These are phyloP conservation scores for Phoebastria nigripes DNA, from an alignment of 2,797 vertebrate genomes.

Conservation along the genomic window DNA sequence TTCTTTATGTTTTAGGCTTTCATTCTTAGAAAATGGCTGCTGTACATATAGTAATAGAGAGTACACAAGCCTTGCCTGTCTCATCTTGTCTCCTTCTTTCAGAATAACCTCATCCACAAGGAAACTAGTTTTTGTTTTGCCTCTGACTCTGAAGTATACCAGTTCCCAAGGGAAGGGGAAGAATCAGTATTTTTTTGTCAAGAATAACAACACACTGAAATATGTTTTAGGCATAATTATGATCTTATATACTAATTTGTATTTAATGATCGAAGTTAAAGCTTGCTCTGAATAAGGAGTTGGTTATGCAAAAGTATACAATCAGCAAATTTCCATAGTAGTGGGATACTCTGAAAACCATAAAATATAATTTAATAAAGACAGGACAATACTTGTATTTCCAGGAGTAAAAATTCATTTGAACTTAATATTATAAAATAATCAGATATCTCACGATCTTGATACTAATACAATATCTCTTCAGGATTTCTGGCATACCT, in stretches of 20 bases:
- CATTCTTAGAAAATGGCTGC: constrained; percentile 31
- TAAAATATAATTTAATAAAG: background rate
- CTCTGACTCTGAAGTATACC: background rate
- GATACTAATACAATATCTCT: background rate
- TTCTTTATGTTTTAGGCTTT: constrained; percentile 45
- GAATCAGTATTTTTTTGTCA: background rate
- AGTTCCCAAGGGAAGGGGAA: background rate
- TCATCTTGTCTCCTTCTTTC: background rate
- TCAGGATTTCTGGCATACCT: background rate
- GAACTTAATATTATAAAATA: background rate
- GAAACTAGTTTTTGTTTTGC: background rate
- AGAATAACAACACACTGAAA: background rate
- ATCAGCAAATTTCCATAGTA: background rate
- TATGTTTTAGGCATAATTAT: background rate
- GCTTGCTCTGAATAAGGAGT: background rate
- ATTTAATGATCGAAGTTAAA: background rate
- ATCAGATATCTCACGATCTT: background rate
- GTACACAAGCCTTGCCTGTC: background rate
- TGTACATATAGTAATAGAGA: constrained; percentile 29
- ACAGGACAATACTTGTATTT: background rate
- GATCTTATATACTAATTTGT: background rate
- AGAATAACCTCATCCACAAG: background rate
- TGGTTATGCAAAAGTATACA: background rate
- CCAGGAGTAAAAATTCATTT: background rate
- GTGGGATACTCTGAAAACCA: background rate